Evolutionary conservation across 2,113 vertebrate species (phyloP).

Genomic region (Chionomys nivalis): DNA sequence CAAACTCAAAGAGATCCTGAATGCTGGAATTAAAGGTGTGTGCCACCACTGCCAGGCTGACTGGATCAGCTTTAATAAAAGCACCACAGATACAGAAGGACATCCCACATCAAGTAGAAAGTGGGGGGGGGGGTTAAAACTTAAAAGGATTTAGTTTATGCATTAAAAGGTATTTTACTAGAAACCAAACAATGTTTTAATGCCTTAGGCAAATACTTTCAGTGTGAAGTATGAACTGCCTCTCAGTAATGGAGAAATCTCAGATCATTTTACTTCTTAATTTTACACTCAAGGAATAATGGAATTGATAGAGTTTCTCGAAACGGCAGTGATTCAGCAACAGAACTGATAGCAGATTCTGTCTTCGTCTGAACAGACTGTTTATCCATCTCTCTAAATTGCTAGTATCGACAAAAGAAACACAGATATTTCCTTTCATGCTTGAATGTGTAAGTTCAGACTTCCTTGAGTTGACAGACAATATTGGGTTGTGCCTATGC

Average conservation of each 20-base stretch:
- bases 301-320: background rate
- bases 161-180: conserved; percentile 18
- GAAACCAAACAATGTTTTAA: conserved; percentile 4
- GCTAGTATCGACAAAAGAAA: too few species aligned
- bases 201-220: conserved; percentile 10
- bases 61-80: too few species aligned
- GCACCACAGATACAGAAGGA: too few species aligned
- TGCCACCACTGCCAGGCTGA: too few species aligned
- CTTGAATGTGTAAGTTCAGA: background rate
- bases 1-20: too few species aligned
- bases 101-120: background rate
- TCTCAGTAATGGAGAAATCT: background rate
- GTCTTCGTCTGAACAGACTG: background rate
- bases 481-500: too few species aligned
- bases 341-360: background rate
- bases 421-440: accelerated
- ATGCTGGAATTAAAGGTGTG: too few species aligned
- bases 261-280: background rate
- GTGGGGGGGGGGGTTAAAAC: accelerated
- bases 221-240: background rate
- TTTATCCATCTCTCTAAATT: background rate
- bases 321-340: accelerated
- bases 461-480: background rate
- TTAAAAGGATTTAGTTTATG: background rate
- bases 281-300: background rate